phyloP scores from a whole-genome alignment of 2,888 invertebrate genomes.

The Platerodrilus igneus region DNA sequence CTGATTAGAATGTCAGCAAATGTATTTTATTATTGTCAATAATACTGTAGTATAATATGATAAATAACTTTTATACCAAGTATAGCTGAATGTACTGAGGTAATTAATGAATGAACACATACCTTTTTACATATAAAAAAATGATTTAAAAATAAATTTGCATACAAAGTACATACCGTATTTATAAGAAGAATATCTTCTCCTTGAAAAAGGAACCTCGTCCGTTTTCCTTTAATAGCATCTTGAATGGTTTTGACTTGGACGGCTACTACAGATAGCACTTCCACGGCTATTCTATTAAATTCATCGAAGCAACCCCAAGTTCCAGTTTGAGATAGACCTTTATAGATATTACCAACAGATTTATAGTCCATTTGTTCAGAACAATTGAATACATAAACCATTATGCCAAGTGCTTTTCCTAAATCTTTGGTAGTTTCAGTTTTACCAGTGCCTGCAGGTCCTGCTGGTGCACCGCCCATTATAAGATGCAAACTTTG shows the following conservation, averaged over 20 bases:
- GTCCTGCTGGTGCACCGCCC: conserved; percentile 97
- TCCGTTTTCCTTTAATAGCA: conserved; percentile 78
- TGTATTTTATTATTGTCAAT: no score
- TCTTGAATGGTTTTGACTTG: conserved; percentile 85
- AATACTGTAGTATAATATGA: no score
- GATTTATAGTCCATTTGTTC: conserved; percentile 98
- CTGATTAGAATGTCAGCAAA: no score
- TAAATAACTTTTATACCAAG: not conserved
- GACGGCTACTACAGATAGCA: conserved; percentile 90
- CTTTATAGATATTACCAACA: conserved; percentile 92
- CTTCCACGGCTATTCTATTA: conserved; percentile 92
- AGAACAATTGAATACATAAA: conserved; percentile 95
- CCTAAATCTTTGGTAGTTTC: conserved; percentile 96
- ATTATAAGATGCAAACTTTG: conserved; percentile 77
- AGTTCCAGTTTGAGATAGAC: conserved; percentile 89
- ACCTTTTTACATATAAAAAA: no score
- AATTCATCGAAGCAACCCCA: conserved; percentile 98
- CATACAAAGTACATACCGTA: conserved; percentile 53
- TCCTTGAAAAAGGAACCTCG: conserved; percentile 79
- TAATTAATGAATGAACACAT: not conserved
- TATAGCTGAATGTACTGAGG: not conserved
- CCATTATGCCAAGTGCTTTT: conserved; percentile 90
- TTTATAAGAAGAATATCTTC: conserved; percentile 69
- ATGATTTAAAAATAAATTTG: no score
- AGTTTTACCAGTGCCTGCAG: conserved; percentile 94